Percentiles rank a stretch among this genome's conserved stretches.
Evolutionary conservation across 2,797 vertebrate genomes (phyloP).

Genomic region (Bradypus variegatus): DNA sequence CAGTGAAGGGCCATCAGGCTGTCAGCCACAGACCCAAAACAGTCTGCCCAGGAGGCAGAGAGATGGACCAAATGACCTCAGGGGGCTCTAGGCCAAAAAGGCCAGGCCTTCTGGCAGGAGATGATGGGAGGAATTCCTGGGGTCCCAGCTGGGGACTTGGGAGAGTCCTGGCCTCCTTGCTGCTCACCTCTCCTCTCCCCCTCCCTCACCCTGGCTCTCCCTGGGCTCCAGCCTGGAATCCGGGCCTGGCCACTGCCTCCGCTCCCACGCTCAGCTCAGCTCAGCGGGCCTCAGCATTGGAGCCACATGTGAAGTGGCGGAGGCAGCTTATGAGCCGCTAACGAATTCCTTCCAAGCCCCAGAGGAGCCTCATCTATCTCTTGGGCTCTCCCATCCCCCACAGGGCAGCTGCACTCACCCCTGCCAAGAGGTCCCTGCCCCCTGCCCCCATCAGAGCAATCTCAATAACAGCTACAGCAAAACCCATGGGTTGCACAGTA

Average conservation of each 20-base stretch:
- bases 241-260: neutral
- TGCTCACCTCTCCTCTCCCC: constrained; percentile 8
- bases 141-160: constrained; percentile 31
- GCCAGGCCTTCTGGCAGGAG: constrained; percentile 8
- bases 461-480: neutral
- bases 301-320: neutral
- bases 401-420: neutral
- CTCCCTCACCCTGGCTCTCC: neutral
- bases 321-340: neutral
- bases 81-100: neutral
- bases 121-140: constrained; percentile 14
- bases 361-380: neutral
- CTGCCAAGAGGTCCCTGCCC: neutral
- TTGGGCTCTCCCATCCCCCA: neutral
- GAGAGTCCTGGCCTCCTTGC: constrained; percentile 25
- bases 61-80: neutral
- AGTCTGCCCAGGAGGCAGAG: neutral
- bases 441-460: neutral
- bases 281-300: neutral
- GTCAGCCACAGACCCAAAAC: neutral
- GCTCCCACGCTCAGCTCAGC: constrained; percentile 28
- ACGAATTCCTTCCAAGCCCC: neutral
- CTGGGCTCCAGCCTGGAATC: constrained; percentile 39
- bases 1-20: neutral
- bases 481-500: neutral